Conservation (phyloP, 2,113 vertebrate species). For the Laterallus jamaicensis region DNA sequence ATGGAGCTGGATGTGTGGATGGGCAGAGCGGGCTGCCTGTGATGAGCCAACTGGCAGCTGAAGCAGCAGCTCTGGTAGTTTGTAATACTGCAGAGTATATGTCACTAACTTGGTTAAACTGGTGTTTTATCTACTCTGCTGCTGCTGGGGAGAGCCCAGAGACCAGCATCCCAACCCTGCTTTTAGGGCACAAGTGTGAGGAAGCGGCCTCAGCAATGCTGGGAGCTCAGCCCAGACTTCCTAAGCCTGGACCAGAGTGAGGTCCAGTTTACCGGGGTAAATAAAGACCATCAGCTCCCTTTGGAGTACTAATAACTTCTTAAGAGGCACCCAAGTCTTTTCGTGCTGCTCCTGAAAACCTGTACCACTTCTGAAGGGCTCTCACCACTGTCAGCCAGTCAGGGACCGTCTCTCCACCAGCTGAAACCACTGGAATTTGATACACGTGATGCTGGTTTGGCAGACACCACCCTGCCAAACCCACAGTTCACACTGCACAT, state of each 20-base stretch:
- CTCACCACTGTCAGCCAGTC: background rate
- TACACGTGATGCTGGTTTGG: background rate
- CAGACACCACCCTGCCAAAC: background rate
- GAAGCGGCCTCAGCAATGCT: background rate
- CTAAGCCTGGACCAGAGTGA: accelerated
- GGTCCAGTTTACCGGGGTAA: background rate
- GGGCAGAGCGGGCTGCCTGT: background rate
- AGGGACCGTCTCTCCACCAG: background rate
- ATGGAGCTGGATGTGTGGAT: background rate
- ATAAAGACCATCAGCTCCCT: background rate
- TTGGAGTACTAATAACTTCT: background rate
- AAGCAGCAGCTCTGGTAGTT: background rate
- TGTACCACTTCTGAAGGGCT: background rate
- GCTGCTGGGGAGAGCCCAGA: background rate
- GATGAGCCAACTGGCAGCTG: background rate
- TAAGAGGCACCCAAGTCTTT: background rate
- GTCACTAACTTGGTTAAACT: background rate
- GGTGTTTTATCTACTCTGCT: background rate
- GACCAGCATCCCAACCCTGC: background rate
- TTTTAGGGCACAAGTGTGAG: background rate
- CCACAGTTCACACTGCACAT: background rate
- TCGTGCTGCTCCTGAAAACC: background rate
- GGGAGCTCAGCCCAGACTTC: background rate
- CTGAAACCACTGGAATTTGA: background rate
- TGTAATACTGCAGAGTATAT: background rate